Base-by-base conservation (phyloP, 1,140 invertebrate genomes). In the roundworm (Caenorhabditis elegans) region DNA sequence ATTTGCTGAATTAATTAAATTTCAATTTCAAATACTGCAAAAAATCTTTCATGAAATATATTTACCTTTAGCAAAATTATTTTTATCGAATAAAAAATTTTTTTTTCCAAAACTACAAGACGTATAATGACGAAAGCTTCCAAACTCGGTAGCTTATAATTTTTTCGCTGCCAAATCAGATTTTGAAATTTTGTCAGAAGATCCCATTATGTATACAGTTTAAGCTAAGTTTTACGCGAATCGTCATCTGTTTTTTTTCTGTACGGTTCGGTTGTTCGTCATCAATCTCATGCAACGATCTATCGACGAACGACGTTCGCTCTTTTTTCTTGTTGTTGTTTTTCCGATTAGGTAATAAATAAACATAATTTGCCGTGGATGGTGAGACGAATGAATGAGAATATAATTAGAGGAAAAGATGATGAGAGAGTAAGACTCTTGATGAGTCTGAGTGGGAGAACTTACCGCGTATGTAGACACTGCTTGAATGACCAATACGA, bases 281-380 rank as follows among this genome's bases (percentile, higher is more conserved):
- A 28, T 34, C 53, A 60, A 31, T 60, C 53, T 34, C 53, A 60
- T 15, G 13, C n/a, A 11, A 17, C 28, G 28, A 53, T 53, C 49
- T 53, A 26, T 53, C 22, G 19, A 8, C 19, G 26, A 26, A 26
- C 2, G 49, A 26, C 5, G 22, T 10, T 1, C 6, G 3, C 8
- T 0, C n/a, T 70, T 43, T 19, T 70, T 39, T 13, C 11, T 65
- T 65, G 28, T 39, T 24, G 60, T 43, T 70, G 60, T 70, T 70
- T 70, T 22, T 17, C 34, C 60, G 60, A 70, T 70, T 39, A 70
- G 31, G 60, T 70, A 70, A 70, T 70, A 70, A 70, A 70, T 70
- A 70, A 39, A 70, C 60, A 70, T 70, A 70, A 70, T 70, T 70
- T 70, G 31, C 60, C 60, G 34, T 70, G 28, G 31, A 60, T 60